Percentiles rank a stretch among this genome's conserved stretches.
phyloP scores from a whole-genome alignment of 2,888 invertebrate genomes.

The Leptogaster cylindrica region DNA sequence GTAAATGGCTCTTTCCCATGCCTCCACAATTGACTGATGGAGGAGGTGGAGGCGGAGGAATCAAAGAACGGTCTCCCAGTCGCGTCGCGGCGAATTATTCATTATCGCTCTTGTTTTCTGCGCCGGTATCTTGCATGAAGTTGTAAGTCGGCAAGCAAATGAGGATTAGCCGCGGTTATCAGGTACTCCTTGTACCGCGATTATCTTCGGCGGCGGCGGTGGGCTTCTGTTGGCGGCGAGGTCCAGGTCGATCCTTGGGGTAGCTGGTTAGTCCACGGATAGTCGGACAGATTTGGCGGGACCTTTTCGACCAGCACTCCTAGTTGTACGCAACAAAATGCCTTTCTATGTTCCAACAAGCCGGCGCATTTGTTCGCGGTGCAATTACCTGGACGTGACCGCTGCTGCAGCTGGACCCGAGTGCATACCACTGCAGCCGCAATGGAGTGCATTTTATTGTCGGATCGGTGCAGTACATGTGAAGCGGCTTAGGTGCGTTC shows the following conservation, averaged over 20 bases:
- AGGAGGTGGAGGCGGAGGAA: no score
- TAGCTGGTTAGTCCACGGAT: no score
- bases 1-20: no score
- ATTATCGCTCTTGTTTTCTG: conserved; percentile 14
- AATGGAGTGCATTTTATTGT: conserved; percentile 30
- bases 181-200: conserved; percentile 17
- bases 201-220: not conserved
- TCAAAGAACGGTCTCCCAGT: no score
- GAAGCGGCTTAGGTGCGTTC: conserved; percentile 12
- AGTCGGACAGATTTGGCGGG: no score
- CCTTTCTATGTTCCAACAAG: conserved; percentile 35
- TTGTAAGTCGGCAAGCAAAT: conserved; percentile 34
- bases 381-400: conserved; percentile 29
- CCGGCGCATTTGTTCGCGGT: conserved; percentile 27
- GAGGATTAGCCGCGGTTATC: conserved; percentile 33
- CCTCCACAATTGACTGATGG: no score
- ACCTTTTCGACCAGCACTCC: not conserved
- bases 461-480: conserved; percentile 3
- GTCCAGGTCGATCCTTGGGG: not conserved
- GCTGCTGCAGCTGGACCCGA: not conserved
- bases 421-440: not conserved
- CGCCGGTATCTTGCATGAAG: conserved; percentile 13
- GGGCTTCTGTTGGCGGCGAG: not conserved
- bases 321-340: conserved; percentile 35
- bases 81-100: conserved; percentile 4